Evolutionary conservation across 2,888 invertebrate genomes (phyloP).

Genomic region (Thelaira solivaga): DNA sequence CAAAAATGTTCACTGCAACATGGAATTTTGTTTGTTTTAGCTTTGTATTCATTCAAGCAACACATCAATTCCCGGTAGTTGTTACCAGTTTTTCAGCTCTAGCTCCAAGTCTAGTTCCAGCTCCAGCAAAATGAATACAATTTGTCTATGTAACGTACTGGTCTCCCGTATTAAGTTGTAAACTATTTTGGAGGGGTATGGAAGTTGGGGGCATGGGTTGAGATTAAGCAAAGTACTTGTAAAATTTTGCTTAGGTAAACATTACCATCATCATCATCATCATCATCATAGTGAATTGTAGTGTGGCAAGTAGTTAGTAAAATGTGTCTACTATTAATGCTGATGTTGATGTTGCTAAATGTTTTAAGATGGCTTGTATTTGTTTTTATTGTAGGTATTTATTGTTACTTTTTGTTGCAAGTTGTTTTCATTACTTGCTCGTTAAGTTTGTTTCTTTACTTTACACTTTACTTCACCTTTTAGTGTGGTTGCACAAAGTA

Average conservation of each 20-base stretch:
- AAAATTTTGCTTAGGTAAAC: slow-evolving; percentile 42
- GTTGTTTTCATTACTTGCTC: slow-evolving; percentile 53
- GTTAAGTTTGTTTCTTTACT: slow-evolving; percentile 54
- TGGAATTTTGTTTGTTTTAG: slow-evolving; percentile 51
- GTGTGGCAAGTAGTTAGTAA: slow-evolving; percentile 10
- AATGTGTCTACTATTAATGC: slow-evolving; percentile 31
- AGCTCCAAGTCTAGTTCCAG: too few species aligned
- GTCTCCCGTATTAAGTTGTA: slow-evolving; percentile 1
- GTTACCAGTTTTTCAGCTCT: background rate
- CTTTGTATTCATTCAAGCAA: slow-evolving; percentile 39
- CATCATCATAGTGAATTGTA: background rate
- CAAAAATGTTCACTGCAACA: slow-evolving; percentile 40
- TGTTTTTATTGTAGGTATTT: slow-evolving; percentile 11
- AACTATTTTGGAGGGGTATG: too few species aligned
- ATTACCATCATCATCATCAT: slow-evolving; percentile 1
- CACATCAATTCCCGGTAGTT: slow-evolving; percentile 22
- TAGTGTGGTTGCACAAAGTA: slow-evolving; percentile 49
- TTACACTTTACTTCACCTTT: slow-evolving; percentile 47
- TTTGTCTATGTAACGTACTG: slow-evolving; percentile 21
- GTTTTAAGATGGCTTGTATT: slow-evolving; percentile 17
- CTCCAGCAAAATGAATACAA: background rate
- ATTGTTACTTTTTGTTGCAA: slow-evolving; percentile 19
- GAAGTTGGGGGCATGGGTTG: background rate
- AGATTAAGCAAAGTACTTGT: slow-evolving; percentile 45
- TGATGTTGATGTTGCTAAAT: slow-evolving; percentile 12